Evolutionary conservation across 2,797 vertebrate genomes (phyloP).

Genomic region (Clamator glandarius): DNA sequence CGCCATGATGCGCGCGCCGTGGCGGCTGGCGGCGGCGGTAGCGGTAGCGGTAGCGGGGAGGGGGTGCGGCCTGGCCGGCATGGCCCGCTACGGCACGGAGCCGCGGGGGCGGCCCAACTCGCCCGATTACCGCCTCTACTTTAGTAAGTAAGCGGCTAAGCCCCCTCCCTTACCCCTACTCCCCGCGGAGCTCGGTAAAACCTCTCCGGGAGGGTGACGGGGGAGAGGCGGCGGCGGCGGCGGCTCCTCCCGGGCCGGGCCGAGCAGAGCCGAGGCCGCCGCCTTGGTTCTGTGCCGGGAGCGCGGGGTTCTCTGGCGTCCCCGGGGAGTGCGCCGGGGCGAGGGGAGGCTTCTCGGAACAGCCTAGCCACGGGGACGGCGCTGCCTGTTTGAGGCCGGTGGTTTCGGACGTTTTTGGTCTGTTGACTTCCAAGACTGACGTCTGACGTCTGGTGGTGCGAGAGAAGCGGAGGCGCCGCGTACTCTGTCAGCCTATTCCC

Average conservation of each 20-base stretch:
- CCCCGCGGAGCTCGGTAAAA: no score
- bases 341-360: neutral
- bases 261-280: no score
- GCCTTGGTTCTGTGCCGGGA: no score
- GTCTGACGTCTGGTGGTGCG: neutral
- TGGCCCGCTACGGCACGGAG: conserved; percentile 84
- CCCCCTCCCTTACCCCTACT: no score
- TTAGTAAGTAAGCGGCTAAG: conserved; percentile 85
- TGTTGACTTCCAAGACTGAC: neutral
- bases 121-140: conserved; percentile 88
- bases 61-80: conserved; percentile 31
- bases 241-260: no score
- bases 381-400: no score
- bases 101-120: conserved; percentile 84
- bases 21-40: neutral
- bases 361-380: neutral
- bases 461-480: neutral
- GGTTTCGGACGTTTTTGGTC: neutral
- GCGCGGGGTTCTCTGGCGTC: no score
- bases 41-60: neutral
- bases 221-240: neutral
- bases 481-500: neutral
- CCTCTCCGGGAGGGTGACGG: no score
- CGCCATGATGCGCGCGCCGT: conserved; percentile 59
- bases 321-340: no score